Conservation (phyloP, 2,113 vertebrate species). For the Symphodus melops region DNA sequence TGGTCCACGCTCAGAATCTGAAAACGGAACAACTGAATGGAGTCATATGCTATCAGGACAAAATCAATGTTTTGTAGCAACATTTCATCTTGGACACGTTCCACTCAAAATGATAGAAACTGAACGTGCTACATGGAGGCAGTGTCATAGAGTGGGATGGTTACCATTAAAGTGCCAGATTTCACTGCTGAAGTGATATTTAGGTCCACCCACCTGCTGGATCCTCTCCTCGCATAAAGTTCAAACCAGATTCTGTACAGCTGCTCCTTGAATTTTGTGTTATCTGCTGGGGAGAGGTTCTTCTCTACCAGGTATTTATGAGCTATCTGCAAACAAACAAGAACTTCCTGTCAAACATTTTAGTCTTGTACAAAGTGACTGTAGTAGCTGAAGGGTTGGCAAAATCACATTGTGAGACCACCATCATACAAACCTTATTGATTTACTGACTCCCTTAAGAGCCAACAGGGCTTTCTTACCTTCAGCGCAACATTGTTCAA, state of each 20-base stretch:
- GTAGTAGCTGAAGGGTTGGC: too few relatives aligned
- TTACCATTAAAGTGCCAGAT: slow-evolving; percentile 24
- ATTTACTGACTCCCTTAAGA: too few relatives aligned
- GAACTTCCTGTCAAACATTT: not conserved
- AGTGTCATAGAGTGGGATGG: slow-evolving; percentile 16
- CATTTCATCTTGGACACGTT: not conserved
- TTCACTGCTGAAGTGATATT: slow-evolving; percentile 25
- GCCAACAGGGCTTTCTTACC: too few relatives aligned
- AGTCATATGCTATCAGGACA: too few relatives aligned
- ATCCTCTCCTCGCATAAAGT: slow-evolving; percentile 83
- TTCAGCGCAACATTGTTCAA: too few relatives aligned
- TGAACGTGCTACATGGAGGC: not conserved
- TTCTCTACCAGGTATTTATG: slow-evolving; percentile 84
- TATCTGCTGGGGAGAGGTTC: slow-evolving; percentile 76
- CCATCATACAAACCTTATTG: too few relatives aligned
- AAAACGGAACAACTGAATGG: too few relatives aligned
- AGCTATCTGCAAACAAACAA: slow-evolving; percentile 75
- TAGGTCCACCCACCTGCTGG: slow-evolving; percentile 79
- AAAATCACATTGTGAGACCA: too few relatives aligned
- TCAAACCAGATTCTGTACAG: slow-evolving; percentile 87
- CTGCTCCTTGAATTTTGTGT: slow-evolving; percentile 81
- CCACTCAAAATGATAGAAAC: not conserved
- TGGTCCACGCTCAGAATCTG: too few relatives aligned
- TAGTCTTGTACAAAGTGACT: too few relatives aligned
- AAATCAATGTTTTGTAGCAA: not conserved